Evolutionary conservation across 2,888 invertebrate genomes (phyloP).

Genomic region (Drosophila engyochracea): DNA sequence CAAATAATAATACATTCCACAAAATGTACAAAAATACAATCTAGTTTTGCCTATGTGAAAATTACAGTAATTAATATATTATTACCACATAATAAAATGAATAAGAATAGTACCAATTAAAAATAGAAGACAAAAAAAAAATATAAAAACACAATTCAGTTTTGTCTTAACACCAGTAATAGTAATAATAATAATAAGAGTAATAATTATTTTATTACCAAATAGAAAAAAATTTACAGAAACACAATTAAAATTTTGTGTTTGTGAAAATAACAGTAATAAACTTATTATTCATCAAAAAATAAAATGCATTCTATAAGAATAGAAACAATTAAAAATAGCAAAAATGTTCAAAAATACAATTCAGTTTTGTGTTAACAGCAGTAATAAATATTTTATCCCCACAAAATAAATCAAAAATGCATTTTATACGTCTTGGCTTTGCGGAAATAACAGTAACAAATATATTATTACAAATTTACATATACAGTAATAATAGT

Average conservation of each 20-base stretch:
- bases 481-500: not conserved
- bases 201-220: not conserved
- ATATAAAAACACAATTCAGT: not conserved
- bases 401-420: too few relatives aligned
- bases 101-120: not conserved
- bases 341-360: too few relatives aligned
- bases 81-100: not conserved
- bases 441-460: not conserved
- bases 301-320: not conserved
- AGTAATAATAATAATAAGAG: not conserved
- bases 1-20: not conserved
- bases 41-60: not conserved
- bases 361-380: too few relatives aligned
- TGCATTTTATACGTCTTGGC: too few relatives aligned
- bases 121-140: not conserved
- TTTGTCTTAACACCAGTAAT: not conserved
- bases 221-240: not conserved
- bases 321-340: not conserved
- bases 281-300: not conserved
- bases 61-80: not conserved
- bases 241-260: not conserved
- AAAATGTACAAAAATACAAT: not conserved
- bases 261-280: not conserved
- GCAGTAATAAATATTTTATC: too few relatives aligned
- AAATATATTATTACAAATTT: too few relatives aligned